Conservation (phyloP, 2,797 vertebrate species). For the Octomys mimax region DNA sequence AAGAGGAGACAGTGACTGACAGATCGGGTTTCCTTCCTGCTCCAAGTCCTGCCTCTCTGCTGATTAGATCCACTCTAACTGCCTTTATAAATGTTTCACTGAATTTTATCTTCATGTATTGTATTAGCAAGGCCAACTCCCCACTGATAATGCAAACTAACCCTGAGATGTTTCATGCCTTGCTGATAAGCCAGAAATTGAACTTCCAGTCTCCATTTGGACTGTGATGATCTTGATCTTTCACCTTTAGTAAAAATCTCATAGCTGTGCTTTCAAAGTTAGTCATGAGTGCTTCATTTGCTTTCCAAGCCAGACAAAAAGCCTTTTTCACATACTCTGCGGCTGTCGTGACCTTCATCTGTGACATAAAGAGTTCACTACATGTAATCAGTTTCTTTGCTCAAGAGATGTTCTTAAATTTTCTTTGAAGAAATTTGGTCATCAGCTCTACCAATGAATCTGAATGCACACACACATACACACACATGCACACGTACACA, state of each 20-base stretch:
- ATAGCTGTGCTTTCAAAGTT: constrained; percentile 86
- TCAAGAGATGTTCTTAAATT: constrained; percentile 85
- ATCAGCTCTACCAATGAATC: constrained; percentile 76
- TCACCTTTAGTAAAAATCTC: constrained; percentile 87
- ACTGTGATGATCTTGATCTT: constrained; percentile 88
- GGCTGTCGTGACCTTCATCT: constrained; percentile 87
- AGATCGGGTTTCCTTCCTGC: constrained; percentile 50
- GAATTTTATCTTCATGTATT: constrained; percentile 75
- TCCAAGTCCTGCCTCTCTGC: constrained; percentile 39
- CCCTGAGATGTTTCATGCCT: constrained; percentile 80
- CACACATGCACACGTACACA: background rate
- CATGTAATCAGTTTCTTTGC: constrained; percentile 87
- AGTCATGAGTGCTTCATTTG: constrained; percentile 90
- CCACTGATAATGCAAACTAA: constrained; percentile 81
- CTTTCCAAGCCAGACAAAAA: constrained; percentile 89
- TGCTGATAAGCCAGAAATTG: constrained; percentile 80
- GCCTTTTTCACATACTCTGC: constrained; percentile 88
- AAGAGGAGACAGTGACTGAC: constrained; percentile 62
- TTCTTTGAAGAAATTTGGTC: constrained; percentile 85
- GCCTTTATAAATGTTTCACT: constrained; percentile 83
- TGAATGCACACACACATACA: background rate
- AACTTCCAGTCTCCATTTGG: constrained; percentile 86
- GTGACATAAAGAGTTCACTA: constrained; percentile 88
- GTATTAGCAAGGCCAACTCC: constrained; percentile 79
- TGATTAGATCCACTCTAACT: constrained; percentile 58